Conservation (phyloP, 2,113 vertebrate genomes). For the Poeciliopsis occidentalis region DNA sequence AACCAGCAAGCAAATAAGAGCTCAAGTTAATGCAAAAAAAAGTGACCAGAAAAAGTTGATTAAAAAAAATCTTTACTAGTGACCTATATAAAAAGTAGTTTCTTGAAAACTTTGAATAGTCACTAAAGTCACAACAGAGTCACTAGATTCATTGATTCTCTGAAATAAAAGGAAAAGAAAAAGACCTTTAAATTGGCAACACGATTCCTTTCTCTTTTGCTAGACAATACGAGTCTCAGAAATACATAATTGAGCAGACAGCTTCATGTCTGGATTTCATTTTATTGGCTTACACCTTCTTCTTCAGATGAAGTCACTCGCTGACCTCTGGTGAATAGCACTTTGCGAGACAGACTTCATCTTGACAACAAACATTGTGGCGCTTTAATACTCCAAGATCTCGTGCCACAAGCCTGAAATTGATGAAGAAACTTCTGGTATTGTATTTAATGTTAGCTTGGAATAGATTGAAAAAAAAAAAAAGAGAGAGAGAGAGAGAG, state of each 20-base stretch:
- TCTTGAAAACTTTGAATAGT: background rate
- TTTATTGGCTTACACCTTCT: background rate
- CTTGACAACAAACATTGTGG: background rate
- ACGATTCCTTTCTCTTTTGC: background rate
- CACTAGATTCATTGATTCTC: too few species aligned
- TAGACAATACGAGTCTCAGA: background rate
- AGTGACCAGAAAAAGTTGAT: background rate
- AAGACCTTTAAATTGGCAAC: background rate
- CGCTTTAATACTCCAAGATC: background rate
- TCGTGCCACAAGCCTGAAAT: background rate
- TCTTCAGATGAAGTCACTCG: background rate
- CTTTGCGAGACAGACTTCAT: background rate
- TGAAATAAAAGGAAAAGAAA: background rate
- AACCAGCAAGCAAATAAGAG: background rate
- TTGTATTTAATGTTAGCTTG: constrained; percentile 46
- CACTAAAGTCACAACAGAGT: background rate
- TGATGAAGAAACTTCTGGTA: background rate
- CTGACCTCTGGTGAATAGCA: background rate
- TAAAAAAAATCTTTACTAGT: background rate
- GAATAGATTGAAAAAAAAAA: constrained; percentile 13
- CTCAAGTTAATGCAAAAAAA: too few species aligned
- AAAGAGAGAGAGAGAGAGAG: background rate
- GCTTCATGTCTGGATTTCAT: background rate
- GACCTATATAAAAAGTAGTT: background rate
- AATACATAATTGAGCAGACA: background rate